These are phyloP conservation scores for Heterotilapia buettikoferi DNA, from an alignment of 2,113 vertebrate genomes.

Conservation along the genomic window DNA sequence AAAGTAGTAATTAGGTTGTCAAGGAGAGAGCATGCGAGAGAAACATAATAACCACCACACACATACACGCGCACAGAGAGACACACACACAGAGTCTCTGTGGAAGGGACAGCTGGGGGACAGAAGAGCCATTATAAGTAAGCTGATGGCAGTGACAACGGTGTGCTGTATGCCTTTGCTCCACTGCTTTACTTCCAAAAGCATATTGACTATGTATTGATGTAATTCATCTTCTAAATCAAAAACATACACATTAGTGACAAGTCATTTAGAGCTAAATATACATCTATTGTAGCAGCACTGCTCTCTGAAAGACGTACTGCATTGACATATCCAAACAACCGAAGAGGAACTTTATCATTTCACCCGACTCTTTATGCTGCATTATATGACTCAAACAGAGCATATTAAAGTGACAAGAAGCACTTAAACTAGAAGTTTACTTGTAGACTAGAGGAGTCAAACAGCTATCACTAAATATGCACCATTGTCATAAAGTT, in stretches of 20 bases:
- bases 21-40: conserved; percentile 45
- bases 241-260: neutral
- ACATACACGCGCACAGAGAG: neutral
- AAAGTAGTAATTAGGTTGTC: conserved; percentile 67
- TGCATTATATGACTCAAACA: neutral
- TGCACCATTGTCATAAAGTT: neutral
- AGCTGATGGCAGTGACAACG: conserved; percentile 13
- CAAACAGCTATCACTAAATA: neutral
- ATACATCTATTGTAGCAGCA: neutral
- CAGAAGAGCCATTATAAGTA: conserved; percentile 29
- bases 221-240: neutral
- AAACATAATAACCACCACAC: conserved; percentile 37
- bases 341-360: neutral
- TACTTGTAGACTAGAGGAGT: neutral
- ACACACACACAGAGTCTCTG: neutral
- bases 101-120: conserved; percentile 31
- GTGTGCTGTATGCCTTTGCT: conserved; percentile 1
- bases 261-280: neutral
- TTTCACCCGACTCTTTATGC: neutral
- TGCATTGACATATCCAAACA: neutral
- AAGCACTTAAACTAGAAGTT: neutral
- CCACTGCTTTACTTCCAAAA: neutral
- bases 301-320: neutral
- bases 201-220: neutral
- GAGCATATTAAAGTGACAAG: neutral